These are phyloP conservation scores for Xestoiulus laeticollis DNA, from an alignment of 2,888 invertebrate genomes.

Conservation along the genomic window DNA sequence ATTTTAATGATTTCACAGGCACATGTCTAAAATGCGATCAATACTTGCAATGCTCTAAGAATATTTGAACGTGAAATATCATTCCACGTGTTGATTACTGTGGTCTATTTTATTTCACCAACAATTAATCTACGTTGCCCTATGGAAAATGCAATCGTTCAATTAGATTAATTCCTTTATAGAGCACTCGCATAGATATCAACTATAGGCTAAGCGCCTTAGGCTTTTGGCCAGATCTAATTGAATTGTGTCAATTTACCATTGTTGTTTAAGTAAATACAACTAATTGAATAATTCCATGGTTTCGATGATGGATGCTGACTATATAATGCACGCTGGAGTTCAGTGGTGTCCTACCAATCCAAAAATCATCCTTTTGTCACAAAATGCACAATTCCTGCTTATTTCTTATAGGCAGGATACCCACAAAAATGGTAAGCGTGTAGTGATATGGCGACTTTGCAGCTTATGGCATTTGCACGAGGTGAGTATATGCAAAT, in stretches of 20 bases:
- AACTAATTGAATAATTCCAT: no score
- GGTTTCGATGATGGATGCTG: no score
- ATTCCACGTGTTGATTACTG: neutral
- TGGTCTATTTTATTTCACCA: neutral
- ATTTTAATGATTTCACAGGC: slow-evolving; percentile 35
- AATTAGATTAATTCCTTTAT: neutral
- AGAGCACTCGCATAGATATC: neutral
- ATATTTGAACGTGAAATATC: neutral
- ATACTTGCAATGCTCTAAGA: neutral
- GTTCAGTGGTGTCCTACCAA: no score
- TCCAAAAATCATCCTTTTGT: no score
- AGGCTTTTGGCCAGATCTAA: neutral
- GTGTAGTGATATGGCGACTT: no score
- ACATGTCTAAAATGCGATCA: neutral
- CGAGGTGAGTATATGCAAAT: no score
- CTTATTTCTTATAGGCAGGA: no score
- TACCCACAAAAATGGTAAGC: no score
- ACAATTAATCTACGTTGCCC: neutral
- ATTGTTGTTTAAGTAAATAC: neutral
- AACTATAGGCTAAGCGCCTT: slow-evolving; percentile 27
- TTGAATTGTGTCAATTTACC: neutral
- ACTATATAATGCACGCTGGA: no score
- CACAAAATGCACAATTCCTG: no score
- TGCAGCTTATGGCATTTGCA: no score
- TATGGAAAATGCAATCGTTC: slow-evolving; percentile 25